Conservation (phyloP, 2,113 vertebrate species). For the Egretta garzetta region DNA sequence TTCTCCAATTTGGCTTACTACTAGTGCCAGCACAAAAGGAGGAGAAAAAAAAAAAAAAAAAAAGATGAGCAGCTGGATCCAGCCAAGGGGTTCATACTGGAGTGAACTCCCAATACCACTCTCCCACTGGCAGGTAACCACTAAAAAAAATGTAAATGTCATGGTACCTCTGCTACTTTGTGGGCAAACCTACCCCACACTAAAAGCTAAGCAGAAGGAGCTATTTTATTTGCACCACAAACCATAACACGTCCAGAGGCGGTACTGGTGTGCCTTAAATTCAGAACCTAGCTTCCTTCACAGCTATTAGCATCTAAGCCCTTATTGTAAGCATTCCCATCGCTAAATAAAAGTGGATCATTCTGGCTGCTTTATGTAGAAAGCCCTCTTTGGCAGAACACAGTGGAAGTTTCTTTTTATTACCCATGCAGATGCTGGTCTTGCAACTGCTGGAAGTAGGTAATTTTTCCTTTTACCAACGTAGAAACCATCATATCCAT, state of each 20-base stretch:
- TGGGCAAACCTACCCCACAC: not conserved
- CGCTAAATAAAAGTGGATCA: rapidly evolving
- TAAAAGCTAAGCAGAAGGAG: not conserved
- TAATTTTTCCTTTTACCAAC: not conserved
- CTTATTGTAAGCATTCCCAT: not conserved
- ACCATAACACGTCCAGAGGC: not conserved
- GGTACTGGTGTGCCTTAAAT: not conserved
- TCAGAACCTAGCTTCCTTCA: not conserved
- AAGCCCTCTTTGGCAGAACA: not conserved
- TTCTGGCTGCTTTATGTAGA: not conserved
- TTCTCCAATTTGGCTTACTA: not conserved
- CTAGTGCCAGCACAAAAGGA: not conserved
- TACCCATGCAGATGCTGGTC: not conserved
- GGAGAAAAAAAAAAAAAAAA: not conserved
- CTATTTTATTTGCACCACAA: not conserved
- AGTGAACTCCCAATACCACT: not conserved
- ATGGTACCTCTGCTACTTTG: not conserved
- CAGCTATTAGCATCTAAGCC: not conserved
- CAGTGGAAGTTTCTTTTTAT: not conserved
- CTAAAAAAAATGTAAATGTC: not conserved
- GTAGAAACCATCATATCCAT: not conserved
- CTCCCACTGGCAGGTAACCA: not conserved
- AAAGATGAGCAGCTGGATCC: not conserved
- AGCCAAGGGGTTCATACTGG: rapidly evolving
- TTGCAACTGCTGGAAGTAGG: not conserved